phyloP scores from a whole-genome alignment of 35 echinoderm and acorn worm species.

The Antedon bifida region DNA sequence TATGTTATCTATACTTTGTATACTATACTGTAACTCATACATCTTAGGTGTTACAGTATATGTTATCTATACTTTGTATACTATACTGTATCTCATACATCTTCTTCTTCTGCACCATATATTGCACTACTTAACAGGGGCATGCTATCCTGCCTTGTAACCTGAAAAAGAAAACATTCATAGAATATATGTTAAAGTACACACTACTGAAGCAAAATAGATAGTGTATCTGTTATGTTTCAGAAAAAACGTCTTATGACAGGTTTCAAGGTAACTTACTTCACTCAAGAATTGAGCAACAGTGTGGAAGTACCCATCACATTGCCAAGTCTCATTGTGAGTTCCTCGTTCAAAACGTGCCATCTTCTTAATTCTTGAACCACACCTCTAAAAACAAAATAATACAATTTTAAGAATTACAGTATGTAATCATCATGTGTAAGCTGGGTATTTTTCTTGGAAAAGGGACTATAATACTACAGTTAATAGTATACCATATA shows the following conservation, averaged over 20 bases:
- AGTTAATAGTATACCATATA: too few relatives aligned
- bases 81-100: too few relatives aligned
- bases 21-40: too few relatives aligned
- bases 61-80: too few relatives aligned
- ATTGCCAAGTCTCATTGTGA: conserved; percentile 90
- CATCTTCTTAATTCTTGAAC: conserved; percentile 46
- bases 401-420: neutral
- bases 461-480: too few relatives aligned
- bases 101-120: neutral
- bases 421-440: too few relatives aligned
- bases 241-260: neutral
- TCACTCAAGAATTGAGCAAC: conserved; percentile 10
- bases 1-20: too few relatives aligned
- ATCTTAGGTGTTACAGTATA: too few relatives aligned
- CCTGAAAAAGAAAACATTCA: neutral
- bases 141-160: neutral
- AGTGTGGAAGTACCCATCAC: conserved; percentile 35
- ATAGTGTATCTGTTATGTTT: too few relatives aligned
- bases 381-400: conserved; percentile 44
- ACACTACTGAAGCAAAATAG: too few relatives aligned
- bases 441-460: too few relatives aligned
- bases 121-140: neutral
- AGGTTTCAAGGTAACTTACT: conserved; percentile 8
- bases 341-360: conserved; percentile 58
- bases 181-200: neutral